A percentile compares a stretch with the other conserved stretches of the same genome.
phyloP scores from a whole-genome alignment of 2,888 invertebrate genomes.

The Lycaena phlaeas region DNA sequence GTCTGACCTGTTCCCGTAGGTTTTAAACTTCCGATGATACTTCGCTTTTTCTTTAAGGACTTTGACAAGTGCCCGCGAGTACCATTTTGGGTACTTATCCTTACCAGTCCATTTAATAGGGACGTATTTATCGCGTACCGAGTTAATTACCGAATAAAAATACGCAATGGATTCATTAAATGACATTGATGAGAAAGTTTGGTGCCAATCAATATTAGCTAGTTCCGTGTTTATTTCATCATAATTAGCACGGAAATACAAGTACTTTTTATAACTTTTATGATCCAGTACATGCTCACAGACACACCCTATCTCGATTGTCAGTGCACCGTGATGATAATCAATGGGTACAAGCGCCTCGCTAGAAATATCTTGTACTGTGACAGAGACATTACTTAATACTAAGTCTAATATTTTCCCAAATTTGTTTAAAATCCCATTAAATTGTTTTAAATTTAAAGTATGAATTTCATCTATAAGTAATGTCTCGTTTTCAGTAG shows the following conservation, averaged over 20 bases:
- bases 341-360: not conserved
- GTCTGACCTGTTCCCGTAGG: not conserved
- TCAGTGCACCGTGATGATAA: not conserved
- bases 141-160: not conserved
- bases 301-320: not conserved
- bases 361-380: not conserved
- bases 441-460: not conserved
- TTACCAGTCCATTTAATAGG: not conserved
- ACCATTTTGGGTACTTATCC: not conserved
- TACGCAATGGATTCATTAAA: not conserved
- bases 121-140: not conserved
- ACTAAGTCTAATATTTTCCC: not conserved
- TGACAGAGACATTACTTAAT: not conserved
- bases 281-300: not conserved
- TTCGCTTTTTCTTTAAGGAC: not conserved
- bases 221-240: not conserved
- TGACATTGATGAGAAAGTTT: not conserved
- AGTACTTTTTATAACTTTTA: not conserved
- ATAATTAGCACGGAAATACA: not conserved
- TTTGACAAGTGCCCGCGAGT: not conserved
- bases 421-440: not conserved
- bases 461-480: not conserved
- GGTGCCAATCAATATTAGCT: not conserved
- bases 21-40: not conserved
- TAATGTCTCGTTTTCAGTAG: not conserved